Percentiles rank a stretch among this genome's conserved stretches.
Evolutionary conservation across 2,797 vertebrate species (phyloP).

Genomic region (Rousettus madagascariensis): DNA sequence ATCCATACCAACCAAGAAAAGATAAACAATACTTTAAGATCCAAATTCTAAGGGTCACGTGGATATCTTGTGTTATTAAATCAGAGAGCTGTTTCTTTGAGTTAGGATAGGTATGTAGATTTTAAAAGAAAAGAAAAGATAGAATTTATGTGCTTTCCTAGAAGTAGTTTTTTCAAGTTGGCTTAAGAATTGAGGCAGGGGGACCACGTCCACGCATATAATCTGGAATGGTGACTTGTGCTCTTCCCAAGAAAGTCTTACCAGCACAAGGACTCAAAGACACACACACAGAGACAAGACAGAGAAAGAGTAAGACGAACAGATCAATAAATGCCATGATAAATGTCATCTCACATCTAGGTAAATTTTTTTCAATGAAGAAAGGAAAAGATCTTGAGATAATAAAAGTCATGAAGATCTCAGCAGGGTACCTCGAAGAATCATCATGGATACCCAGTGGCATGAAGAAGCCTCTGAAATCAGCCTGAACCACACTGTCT

Average conservation of each 20-base stretch:
- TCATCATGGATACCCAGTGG: background rate
- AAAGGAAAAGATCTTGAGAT: background rate
- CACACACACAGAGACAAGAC: background rate
- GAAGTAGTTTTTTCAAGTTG: background rate
- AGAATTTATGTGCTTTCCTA: background rate
- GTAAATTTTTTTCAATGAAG: background rate
- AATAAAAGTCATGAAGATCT: background rate
- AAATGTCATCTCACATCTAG: background rate
- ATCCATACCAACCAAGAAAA: slow-evolving; percentile 81
- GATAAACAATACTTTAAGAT: slow-evolving; percentile 80
- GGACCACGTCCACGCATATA: background rate
- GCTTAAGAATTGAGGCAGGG: background rate
- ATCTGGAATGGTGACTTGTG: background rate
- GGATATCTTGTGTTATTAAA: slow-evolving; percentile 78
- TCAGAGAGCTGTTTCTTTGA: background rate
- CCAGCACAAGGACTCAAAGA: background rate
- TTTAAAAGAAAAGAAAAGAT: background rate
- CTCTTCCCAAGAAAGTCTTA: background rate
- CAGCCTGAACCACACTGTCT: background rate
- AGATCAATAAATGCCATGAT: background rate
- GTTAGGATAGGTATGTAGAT: background rate
- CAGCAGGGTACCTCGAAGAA: background rate
- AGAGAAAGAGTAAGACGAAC: background rate
- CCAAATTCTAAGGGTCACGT: slow-evolving; percentile 68
- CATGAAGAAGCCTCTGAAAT: background rate